Evolutionary conservation across 1,140 invertebrate genomes (phyloP), one percentile per base, ranked within the genome.

Genomic region (Chironomus tepperi): DNA sequence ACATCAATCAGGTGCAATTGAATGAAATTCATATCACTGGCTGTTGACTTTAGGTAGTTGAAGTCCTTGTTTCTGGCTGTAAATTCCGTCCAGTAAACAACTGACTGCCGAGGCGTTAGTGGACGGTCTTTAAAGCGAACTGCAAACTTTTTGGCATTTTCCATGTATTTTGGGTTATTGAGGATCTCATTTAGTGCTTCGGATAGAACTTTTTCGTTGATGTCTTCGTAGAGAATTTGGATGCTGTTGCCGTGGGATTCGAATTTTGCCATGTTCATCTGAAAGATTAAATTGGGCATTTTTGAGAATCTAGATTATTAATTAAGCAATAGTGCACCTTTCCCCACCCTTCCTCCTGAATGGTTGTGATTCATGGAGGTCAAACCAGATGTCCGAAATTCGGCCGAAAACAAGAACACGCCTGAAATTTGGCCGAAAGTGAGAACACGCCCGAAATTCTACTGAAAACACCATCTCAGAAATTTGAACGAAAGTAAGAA

Each of bases 1-100:
- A 86, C 83, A 81, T 89, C 88, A 73, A 88, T 65, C 57, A 85
- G 79, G 72, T 86, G 83, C 64, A 85, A 85, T 77, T 88, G 84
- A 70, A 87, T 82, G 74, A 85, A 84, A 75, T 81, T 84, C 0
- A 89, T 77, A 72, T 88, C 80, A 73, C 80, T 78, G 0, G 82
- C 81, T 3, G 80, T 75, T 78, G 0, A 82, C 81, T 3, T 80
- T 75, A 15, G 83, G 79, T 67, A 76, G 75, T 10, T 77, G 79
- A 3, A n/a, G n/a, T 79, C 81, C 0, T 83, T 81, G 75, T 87
- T 81, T 74, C 81, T 81, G 15, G 84, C 77, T 3, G 86, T 80
- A 74, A 84, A 86, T 76, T 87, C 85, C 2, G 83, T 77, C 85
- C 85, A 87, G 74, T 80, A 86, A 65, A 82, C 75, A 0, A 85